Conservation (phyloP, 1,140 invertebrate genomes). For the Drosophila triauraria region DNA sequence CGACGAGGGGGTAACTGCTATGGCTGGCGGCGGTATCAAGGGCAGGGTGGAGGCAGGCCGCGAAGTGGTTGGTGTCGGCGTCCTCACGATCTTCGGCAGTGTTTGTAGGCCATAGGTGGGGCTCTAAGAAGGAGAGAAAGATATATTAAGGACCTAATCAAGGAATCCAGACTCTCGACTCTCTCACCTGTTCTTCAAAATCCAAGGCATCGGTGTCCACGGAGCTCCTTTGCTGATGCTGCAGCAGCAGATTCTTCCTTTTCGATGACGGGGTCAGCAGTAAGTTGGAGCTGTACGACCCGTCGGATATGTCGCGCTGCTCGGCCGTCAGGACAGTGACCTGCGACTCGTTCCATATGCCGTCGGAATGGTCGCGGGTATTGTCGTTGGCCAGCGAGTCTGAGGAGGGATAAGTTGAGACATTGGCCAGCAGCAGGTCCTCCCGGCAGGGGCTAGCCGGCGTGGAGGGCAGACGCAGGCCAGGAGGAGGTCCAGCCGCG, state of each 20-base stretch:
- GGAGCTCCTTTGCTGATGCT: conserved; percentile 93
- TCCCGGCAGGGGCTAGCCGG: conserved; percentile 86
- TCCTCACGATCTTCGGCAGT: conserved; percentile 69
- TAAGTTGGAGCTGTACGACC: conserved; percentile 85
- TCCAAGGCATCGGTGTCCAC: conserved; percentile 93
- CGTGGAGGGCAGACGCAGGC: conserved; percentile 84
- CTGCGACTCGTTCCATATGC: conserved; percentile 94
- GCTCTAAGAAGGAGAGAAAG: conserved; percentile 36
- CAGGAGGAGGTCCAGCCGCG: conserved; percentile 13
- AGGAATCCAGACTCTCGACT: not conserved
- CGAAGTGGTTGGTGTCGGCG: conserved; percentile 57
- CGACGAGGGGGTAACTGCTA: conserved; percentile 62
- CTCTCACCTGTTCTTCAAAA: conserved; percentile 89
- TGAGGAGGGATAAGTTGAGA: conserved; percentile 91
- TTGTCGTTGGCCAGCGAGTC: conserved; percentile 91
- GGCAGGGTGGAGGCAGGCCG: conserved; percentile 41
- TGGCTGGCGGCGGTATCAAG: conserved; percentile 46
- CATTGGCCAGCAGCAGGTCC: conserved; percentile 68
- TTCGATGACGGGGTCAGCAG: conserved; percentile 91
- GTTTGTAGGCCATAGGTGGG: conserved; percentile 76
- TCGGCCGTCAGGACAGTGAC: conserved; percentile 91
- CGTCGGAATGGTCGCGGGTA: conserved; percentile 92
- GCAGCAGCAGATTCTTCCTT: conserved; percentile 90
- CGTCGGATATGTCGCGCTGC: conserved; percentile 83
- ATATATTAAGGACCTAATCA: not conserved